Conservation (phyloP, 2,888 invertebrate genomes). For the Rhaphigaster nebulosa region DNA sequence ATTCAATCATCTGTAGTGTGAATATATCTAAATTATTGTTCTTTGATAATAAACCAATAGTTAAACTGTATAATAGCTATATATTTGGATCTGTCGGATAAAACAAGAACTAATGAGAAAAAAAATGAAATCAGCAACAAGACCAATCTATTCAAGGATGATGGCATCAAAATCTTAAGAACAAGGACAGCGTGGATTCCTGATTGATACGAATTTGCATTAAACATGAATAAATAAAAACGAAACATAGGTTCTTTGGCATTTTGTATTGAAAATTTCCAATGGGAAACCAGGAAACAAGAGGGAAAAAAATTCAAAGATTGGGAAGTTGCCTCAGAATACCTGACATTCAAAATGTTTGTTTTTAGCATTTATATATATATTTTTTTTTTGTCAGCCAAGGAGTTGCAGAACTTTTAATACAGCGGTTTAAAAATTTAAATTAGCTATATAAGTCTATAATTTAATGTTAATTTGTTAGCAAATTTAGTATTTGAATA, state of each 20-base stretch:
- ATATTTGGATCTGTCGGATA: neutral
- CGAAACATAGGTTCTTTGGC: conserved; percentile 10
- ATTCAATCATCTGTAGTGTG: too few relatives aligned
- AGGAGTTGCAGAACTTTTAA: neutral
- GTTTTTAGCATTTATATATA: neutral
- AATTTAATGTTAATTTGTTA: too few relatives aligned
- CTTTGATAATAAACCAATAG: too few relatives aligned
- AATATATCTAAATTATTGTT: too few relatives aligned
- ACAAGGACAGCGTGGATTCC: neutral
- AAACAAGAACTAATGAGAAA: neutral
- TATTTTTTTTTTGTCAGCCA: neutral
- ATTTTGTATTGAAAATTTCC: conserved; percentile 6
- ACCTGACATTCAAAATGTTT: conserved; percentile 16
- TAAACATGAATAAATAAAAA: neutral
- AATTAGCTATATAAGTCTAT: neutral
- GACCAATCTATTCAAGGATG: conserved; percentile 17
- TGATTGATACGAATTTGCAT: conserved; percentile 4
- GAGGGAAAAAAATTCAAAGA: neutral
- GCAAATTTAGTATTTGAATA: too few relatives aligned
- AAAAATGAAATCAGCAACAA: neutral
- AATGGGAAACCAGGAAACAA: neutral
- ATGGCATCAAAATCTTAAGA: neutral
- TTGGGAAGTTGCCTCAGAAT: neutral
- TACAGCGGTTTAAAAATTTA: neutral
- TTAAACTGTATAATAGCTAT: too few relatives aligned